Evolutionary conservation across 53 echinoderm and acorn worm genomes (phyloP), one percentile per base, ranked within the genome.

Genomic region (Holothuria scabra): DNA sequence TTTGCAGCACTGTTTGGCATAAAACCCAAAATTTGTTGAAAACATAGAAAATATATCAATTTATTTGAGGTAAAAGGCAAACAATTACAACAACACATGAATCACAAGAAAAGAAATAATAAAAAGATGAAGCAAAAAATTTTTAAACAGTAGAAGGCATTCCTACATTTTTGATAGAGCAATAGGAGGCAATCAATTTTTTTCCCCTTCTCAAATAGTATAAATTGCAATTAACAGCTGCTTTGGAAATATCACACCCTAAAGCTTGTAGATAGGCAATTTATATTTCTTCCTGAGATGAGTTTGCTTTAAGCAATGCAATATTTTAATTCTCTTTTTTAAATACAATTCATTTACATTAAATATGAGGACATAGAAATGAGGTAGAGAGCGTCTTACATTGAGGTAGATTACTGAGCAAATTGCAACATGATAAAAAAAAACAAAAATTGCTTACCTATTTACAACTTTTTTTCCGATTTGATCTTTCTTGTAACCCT

Each of bases 351-450:
- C 56, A 76, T 76, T 78, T 78, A 57, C 56, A 78, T 78, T 57
- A 78, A 57, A 78, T 78, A 78, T 58, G n/a, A 78, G 78, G 78
- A 46, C 23, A 72, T 41, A 46, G 28, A 74, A 78, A 78, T 57
- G 78, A 78, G 78, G 78, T 78, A 78, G 78, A 78, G 56, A 78
- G 78, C 59, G 52, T 78, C 56, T 78, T 78, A 70, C 38, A 78
- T 78, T 58, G 78, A 78, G 78, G 78, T 78, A 78, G 78, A 78
- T 78, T 57, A 78, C 30, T 78, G 57, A 78, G 78, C 78, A 78
- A 57, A 52, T 52, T 52, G 52, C 52, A 52, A 52, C 52, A 52
- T 16, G 52, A 52, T 52, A 52, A 52, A 52, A 52, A 52, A 9
- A 48, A 52, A 8, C 1, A 52, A 52, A 52, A 52, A 14, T 37